A percentile compares a stretch with the other conserved stretches of the same genome.
Conservation (phyloP, 1,140 invertebrate genomes). For the Drosophila orosa region DNA sequence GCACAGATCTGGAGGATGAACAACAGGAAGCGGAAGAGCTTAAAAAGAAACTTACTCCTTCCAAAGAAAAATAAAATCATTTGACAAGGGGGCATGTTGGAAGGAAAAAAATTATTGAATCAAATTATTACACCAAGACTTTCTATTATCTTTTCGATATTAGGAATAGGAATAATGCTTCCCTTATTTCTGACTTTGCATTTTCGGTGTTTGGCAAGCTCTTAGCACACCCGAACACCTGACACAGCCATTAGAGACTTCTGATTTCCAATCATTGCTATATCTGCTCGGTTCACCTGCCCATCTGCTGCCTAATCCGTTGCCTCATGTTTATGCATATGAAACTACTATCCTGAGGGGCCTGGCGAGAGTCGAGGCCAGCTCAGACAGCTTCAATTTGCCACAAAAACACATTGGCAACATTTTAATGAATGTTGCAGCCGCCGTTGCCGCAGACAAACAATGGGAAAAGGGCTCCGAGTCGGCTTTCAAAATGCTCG, state of each 20-base stretch:
- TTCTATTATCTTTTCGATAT: too few species aligned
- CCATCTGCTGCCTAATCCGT: constrained; percentile 54
- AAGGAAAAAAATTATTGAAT: background rate
- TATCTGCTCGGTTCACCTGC: constrained; percentile 6
- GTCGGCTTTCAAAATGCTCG: constrained; percentile 70
- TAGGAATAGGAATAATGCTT: background rate
- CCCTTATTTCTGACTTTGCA: background rate
- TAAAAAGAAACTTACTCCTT: background rate
- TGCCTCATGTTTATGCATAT: constrained; percentile 55
- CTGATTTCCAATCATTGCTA: constrained; percentile 47
- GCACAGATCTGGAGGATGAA: background rate
- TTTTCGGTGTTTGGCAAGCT: background rate
- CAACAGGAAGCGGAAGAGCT: constrained; percentile 9
- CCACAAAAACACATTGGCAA: constrained; percentile 82
- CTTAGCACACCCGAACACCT: background rate
- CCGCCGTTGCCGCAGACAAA: constrained; percentile 54
- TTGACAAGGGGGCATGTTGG: background rate
- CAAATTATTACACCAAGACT: background rate
- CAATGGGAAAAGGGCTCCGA: constrained; percentile 61
- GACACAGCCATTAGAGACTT: constrained; percentile 33
- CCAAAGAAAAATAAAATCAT: background rate
- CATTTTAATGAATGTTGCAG: constrained; percentile 80
- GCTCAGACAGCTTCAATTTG: constrained; percentile 75
- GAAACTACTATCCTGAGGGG: constrained; percentile 54
- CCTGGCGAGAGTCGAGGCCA: constrained; percentile 16